A percentile compares a stretch with the other conserved stretches of the same genome.
Conservation (phyloP, 2,888 invertebrate genomes). For the Mythimna lalbum region DNA sequence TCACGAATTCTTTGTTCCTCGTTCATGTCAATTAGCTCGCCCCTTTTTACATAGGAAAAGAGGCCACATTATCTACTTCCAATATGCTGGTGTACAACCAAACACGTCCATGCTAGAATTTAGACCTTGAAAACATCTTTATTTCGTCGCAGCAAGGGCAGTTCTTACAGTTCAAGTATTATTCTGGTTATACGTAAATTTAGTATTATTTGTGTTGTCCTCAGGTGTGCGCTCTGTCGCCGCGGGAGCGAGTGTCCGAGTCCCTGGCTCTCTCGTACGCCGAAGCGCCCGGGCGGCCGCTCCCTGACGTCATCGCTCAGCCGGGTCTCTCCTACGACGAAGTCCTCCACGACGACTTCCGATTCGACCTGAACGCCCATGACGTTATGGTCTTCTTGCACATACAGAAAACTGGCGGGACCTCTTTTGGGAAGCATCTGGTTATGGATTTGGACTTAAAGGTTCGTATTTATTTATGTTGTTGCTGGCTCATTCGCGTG, state of each 20-base stretch:
- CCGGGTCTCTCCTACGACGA: slow-evolving; percentile 96
- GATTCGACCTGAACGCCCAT: slow-evolving; percentile 97
- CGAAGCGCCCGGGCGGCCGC: slow-evolving; percentile 89
- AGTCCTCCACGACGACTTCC: slow-evolving; percentile 96
- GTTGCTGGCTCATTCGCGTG: neutral
- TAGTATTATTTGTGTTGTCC: slow-evolving; percentile 60
- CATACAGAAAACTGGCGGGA: slow-evolving; percentile 99
- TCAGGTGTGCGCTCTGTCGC: slow-evolving; percentile 94
- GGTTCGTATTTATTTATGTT: slow-evolving; percentile 76
- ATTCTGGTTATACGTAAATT: neutral
- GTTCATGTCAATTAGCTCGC: neutral
- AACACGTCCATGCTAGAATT: no score
- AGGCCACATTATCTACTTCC: no score
- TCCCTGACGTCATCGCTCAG: slow-evolving; percentile 90
- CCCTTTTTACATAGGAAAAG: neutral
- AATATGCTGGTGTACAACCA: no score
- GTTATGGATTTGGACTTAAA: slow-evolving; percentile 97
- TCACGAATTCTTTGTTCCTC: neutral
- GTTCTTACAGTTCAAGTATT: neutral
- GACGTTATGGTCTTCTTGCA: slow-evolving; percentile 99
- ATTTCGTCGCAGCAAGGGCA: neutral
- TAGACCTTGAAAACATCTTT: no score
- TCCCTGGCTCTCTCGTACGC: slow-evolving; percentile 86
- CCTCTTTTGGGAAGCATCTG: slow-evolving; percentile 98
- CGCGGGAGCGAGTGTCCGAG: slow-evolving; percentile 91